phyloP scores from a whole-genome alignment of 2,888 invertebrate species.

The Isoperla grammatica region DNA sequence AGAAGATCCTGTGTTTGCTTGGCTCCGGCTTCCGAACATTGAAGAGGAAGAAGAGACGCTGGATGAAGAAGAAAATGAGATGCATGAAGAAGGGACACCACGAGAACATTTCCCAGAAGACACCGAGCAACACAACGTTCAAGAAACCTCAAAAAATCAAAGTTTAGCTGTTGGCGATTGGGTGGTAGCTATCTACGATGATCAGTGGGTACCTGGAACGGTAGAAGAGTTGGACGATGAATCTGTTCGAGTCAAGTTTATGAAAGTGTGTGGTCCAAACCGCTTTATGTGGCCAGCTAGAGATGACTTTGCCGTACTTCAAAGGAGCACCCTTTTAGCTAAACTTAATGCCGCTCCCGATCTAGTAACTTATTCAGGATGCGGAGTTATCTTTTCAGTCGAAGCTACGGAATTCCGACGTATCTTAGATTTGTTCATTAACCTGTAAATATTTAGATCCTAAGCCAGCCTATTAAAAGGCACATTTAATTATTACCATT shows the following conservation, averaged over 20 bases:
- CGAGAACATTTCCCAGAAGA: too few species aligned
- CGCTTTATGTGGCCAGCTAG: neutral
- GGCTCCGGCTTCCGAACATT: neutral
- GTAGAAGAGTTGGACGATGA: neutral
- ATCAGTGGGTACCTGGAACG: neutral
- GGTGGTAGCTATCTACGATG: neutral
- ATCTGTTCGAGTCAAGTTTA: neutral
- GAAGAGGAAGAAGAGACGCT: too few species aligned
- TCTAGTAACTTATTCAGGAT: neutral
- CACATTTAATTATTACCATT: too few species aligned
- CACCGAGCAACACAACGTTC: too few species aligned
- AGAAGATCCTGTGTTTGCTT: neutral
- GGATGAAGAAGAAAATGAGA: too few species aligned
- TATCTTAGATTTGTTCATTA: neutral
- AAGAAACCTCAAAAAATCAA: too few species aligned
- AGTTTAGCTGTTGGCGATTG: neutral
- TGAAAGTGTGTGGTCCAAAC: constrained; percentile 3
- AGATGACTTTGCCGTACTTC: neutral
- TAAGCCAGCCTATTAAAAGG: too few species aligned
- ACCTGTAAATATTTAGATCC: neutral
- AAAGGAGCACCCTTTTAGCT: neutral
- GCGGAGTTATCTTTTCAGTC: neutral
- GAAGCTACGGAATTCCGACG: neutral
- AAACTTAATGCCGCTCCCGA: neutral
- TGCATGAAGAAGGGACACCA: too few species aligned